Evolutionary conservation across 2,888 invertebrate species (phyloP).

Genomic region (Anticlea derivata): DNA sequence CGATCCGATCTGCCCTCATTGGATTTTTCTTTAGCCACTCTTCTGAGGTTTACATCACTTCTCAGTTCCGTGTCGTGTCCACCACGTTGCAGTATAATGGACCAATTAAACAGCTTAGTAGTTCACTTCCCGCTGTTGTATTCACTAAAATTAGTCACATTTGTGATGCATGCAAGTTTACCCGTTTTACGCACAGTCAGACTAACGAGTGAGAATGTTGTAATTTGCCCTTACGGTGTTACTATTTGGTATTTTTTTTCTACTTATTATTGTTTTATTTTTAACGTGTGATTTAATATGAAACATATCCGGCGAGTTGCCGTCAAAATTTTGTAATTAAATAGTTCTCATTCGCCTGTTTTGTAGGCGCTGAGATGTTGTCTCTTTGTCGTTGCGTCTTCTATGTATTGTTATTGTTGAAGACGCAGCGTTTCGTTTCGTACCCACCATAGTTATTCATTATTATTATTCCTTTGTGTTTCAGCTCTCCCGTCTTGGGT

Average conservation of each 20-base stretch:
- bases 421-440: neutral
- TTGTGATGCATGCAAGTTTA: slow-evolving; percentile 17
- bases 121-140: slow-evolving; percentile 12
- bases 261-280: neutral
- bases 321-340: too few species aligned
- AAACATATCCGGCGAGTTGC: slow-evolving; percentile 6
- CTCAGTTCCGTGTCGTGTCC: neutral
- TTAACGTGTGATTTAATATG: neutral
- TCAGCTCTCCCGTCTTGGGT: slow-evolving; percentile 86
- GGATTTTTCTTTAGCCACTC: neutral
- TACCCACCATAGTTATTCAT: neutral
- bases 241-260: too few species aligned
- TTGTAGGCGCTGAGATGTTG: too few species aligned
- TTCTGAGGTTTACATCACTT: neutral
- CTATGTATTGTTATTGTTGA: too few species aligned
- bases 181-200: slow-evolving; percentile 2
- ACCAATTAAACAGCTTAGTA: slow-evolving; percentile 10
- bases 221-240: neutral
- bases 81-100: slow-evolving; percentile 1
- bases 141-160: slow-evolving; percentile 17
- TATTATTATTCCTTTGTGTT: slow-evolving; percentile 36
- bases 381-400: too few species aligned
- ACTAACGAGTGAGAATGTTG: neutral
- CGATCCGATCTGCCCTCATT: too few species aligned
- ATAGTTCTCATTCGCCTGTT: too few species aligned